Base-by-base conservation (phyloP, 2,113 vertebrate genomes). In the Brienomyrus brachyistius region DNA sequence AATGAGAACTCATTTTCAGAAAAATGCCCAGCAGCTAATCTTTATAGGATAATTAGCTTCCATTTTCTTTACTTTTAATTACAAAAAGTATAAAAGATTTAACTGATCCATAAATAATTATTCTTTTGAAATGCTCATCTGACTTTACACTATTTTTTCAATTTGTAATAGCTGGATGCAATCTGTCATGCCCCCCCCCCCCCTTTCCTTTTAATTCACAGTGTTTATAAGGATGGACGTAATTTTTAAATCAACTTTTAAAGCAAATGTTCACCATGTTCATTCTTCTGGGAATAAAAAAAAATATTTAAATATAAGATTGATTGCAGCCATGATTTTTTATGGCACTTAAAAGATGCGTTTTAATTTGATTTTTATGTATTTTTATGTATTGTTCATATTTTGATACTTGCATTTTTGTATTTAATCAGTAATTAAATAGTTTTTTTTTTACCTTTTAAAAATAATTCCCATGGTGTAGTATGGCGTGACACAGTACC, bases 21-120 rank as follows among this genome's bases (percentile, higher is more conserved):
- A 99, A 99, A 97, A 99, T 99, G 98, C 98, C 98, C 98, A 98
- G 96, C 97, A 98, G 98, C 98, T 99, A 99, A 99, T 99, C 98
- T 99, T 98, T 99, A 99, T 97, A 97, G 98, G 98, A 99, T 99
- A 99, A 99, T 99, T 99, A 99, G 99, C 97, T 99, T 98, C 97
- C 98, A 99, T 99, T 99, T 99, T 99, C 98, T 99, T 99, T 99
- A 99, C 98, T 99, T 99, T 99, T 99, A 99, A 99, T 99, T 99
- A 99, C 82, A 84, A 84, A 99, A 99, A 99, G 97, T 98, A 98
- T 98, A 98, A 99, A 98, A 99, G 98, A 99, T 99, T 99, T 97
- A 98, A 97, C 97, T 97, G 97, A 99, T 99, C 98, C 98, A 98
- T 97, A 98, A 99, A 99, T 98, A 98, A 98, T 95, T 98, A 96